Conservation (phyloP, 2,888 invertebrate genomes). For the Habroteleia sp. region DNA sequence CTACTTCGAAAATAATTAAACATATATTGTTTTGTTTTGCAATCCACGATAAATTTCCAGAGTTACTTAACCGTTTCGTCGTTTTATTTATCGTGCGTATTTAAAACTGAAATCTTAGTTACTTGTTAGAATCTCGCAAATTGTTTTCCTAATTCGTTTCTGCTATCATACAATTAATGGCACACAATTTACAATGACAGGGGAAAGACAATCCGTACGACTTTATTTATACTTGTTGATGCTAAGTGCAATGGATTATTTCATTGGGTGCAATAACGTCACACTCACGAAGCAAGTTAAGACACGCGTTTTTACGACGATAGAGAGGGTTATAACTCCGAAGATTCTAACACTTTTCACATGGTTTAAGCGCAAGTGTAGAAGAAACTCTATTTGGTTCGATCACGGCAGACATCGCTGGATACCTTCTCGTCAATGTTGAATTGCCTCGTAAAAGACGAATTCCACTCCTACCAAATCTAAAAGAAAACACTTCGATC, state of each 20-base stretch:
- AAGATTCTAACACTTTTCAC: slow-evolving; percentile 33
- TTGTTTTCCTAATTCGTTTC: too few species aligned
- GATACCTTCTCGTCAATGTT: slow-evolving; percentile 52
- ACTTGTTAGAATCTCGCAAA: too few species aligned
- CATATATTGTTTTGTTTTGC: too few species aligned
- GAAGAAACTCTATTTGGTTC: slow-evolving; percentile 51
- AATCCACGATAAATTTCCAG: too few species aligned
- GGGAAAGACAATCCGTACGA: too few species aligned
- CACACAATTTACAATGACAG: too few species aligned
- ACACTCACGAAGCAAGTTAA: slow-evolving; percentile 23
- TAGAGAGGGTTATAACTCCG: slow-evolving; percentile 28
- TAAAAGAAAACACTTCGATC: slow-evolving; percentile 50
- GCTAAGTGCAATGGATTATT: slow-evolving; percentile 31
- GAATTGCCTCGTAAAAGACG: slow-evolving; percentile 60
- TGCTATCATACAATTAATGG: too few species aligned
- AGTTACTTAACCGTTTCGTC: too few species aligned
- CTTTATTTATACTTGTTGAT: slow-evolving; percentile 39
- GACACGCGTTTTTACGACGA: slow-evolving; percentile 48
- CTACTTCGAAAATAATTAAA: too few species aligned
- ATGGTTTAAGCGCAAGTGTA: slow-evolving; percentile 40
- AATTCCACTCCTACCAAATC: slow-evolving; percentile 52
- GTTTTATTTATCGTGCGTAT: too few species aligned
- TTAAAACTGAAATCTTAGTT: too few species aligned
- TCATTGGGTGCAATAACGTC: slow-evolving; percentile 33
- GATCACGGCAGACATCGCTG: slow-evolving; percentile 52